These are phyloP conservation scores for Lineus longissimus DNA, from an alignment of 1,140 invertebrate genomes.

Conservation along the genomic window DNA sequence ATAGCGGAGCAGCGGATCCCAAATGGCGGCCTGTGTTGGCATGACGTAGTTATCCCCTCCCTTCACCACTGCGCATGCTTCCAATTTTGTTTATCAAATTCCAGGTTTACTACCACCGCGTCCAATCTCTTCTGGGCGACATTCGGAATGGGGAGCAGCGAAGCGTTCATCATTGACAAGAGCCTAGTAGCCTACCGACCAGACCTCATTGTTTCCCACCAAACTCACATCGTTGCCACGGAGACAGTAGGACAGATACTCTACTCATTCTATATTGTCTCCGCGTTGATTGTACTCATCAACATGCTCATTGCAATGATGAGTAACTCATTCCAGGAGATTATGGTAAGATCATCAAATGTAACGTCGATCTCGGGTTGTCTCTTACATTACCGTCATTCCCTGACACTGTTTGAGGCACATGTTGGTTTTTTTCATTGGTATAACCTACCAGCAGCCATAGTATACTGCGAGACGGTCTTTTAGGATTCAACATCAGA, in stretches of 20 bases:
- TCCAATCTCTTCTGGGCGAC: constrained; percentile 4
- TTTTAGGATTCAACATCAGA: too few relatives aligned
- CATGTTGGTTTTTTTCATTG: too few relatives aligned
- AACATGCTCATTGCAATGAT: constrained; percentile 96
- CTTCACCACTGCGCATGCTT: too few relatives aligned
- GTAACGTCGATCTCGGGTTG: too few relatives aligned
- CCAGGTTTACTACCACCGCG: background rate
- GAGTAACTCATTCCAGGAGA: constrained; percentile 95
- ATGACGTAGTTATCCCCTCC: too few relatives aligned
- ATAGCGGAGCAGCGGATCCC: too few relatives aligned
- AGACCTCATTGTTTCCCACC: background rate
- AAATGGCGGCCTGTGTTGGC: too few relatives aligned
- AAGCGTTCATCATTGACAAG: background rate
- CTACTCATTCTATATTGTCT: background rate
- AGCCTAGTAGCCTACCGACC: background rate
- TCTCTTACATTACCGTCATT: too few relatives aligned
- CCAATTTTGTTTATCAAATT: too few relatives aligned
- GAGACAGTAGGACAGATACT: background rate
- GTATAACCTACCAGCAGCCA: too few relatives aligned
- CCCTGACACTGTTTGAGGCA: too few relatives aligned
- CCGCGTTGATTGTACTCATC: constrained; percentile 84
- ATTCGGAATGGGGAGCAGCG: constrained; percentile 1
- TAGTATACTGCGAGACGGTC: too few relatives aligned
- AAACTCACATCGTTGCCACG: background rate
- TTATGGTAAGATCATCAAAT: constrained; percentile 76